phyloP scores from a whole-genome alignment of 2,797 vertebrate species.

The Neostethus bicornis region DNA sequence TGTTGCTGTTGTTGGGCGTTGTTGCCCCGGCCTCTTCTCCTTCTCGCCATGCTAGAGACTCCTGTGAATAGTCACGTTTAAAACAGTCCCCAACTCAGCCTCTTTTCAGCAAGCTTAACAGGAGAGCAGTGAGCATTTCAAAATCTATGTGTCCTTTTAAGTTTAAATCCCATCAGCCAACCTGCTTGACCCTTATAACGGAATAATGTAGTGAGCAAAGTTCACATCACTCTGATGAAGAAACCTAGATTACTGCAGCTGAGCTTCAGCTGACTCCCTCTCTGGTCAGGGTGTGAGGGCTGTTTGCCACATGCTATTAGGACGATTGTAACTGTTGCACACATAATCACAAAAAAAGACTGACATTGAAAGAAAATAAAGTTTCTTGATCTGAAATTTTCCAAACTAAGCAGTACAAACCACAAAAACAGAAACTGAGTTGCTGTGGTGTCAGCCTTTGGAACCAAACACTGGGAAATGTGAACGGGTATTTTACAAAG shows the following conservation, averaged over 20 bases:
- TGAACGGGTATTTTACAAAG: background rate
- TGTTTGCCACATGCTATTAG: background rate
- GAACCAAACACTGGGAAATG: conserved; percentile 44
- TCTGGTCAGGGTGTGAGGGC: background rate
- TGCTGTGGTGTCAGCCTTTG: conserved; percentile 45
- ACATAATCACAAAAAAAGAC: background rate
- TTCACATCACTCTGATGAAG: conserved; percentile 54
- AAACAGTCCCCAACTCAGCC: background rate
- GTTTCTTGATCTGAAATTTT: background rate
- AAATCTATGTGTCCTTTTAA: conserved; percentile 28
- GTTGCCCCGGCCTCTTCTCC: conserved; percentile 71
- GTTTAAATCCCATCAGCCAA: conserved; percentile 23
- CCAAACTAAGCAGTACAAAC: background rate
- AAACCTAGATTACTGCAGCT: conserved; percentile 21
- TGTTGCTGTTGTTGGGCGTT: conserved; percentile 53
- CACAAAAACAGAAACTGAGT: background rate
- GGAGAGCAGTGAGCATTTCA: conserved; percentile 2
- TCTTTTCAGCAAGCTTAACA: conserved; percentile 24
- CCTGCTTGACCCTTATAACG: conserved; percentile 69
- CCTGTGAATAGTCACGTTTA: background rate
- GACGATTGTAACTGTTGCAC: background rate
- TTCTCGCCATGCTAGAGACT: conserved; percentile 71
- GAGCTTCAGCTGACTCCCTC: conserved; percentile 1
- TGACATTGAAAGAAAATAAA: conserved; percentile 1
- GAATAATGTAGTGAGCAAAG: conserved; percentile 71